Conservation (phyloP, 2,888 invertebrate species). For the Latheticus oryzae region DNA sequence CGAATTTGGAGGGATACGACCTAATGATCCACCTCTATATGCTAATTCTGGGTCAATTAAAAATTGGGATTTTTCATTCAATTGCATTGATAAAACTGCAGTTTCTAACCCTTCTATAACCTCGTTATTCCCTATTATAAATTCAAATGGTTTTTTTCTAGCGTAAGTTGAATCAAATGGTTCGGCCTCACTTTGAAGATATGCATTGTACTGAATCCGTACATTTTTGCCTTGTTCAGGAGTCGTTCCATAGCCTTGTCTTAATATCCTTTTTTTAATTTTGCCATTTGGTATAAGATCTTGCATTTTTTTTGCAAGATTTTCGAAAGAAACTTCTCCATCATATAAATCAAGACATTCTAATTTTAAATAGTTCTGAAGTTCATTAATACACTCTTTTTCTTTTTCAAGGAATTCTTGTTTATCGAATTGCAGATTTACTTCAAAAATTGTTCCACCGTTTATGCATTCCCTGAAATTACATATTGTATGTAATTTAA, state of each 20-base stretch:
- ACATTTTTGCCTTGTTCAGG: slow-evolving; percentile 71
- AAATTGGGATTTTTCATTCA: slow-evolving; percentile 82
- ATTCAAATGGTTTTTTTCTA: slow-evolving; percentile 66
- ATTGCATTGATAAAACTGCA: slow-evolving; percentile 80
- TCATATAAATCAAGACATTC: slow-evolving; percentile 28
- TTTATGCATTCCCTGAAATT: slow-evolving; percentile 30
- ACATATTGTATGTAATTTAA: background rate
- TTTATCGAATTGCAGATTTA: slow-evolving; percentile 9
- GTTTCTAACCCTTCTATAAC: slow-evolving; percentile 75
- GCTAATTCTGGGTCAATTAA: slow-evolving; percentile 79
- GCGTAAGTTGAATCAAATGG: slow-evolving; percentile 79
- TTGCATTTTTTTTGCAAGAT: slow-evolving; percentile 68
- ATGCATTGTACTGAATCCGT: slow-evolving; percentile 77
- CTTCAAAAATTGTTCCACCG: slow-evolving; percentile 33
- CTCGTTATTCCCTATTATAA: slow-evolving; percentile 63
- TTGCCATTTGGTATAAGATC: slow-evolving; percentile 68
- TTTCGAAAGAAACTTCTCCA: slow-evolving; percentile 67
- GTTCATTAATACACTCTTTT: slow-evolving; percentile 11
- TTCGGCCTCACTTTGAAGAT: slow-evolving; percentile 75
- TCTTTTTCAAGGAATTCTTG: slow-evolving; percentile 7
- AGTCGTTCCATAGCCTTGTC: slow-evolving; percentile 71
- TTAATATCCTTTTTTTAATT: slow-evolving; percentile 71
- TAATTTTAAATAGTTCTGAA: slow-evolving; percentile 20
- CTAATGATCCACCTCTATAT: slow-evolving; percentile 81
- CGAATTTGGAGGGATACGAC: slow-evolving; percentile 80